These are phyloP conservation scores for Uropsilus gracilis DNA, from an alignment of 2,113 vertebrate species.

Conservation along the genomic window DNA sequence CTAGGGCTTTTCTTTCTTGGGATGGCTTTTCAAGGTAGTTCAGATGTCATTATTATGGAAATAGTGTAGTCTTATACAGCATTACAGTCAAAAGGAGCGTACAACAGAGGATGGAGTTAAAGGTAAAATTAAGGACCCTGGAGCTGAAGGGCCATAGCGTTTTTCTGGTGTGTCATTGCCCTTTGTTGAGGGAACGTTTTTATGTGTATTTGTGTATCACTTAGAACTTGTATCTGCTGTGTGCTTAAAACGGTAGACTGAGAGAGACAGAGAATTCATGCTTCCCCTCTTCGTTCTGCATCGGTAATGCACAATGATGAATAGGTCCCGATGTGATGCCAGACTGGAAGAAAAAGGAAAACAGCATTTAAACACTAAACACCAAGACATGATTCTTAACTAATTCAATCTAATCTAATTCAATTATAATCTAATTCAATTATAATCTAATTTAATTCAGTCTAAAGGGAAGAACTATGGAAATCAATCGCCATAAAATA, in stretches of 20 bases:
- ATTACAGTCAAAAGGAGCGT: background rate
- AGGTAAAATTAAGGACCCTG: conserved; percentile 3
- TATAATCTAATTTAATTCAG: no score
- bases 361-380: background rate
- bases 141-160: background rate
- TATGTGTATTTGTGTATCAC: background rate
- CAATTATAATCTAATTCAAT: conserved; percentile 9
- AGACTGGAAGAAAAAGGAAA: background rate
- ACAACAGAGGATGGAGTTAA: background rate
- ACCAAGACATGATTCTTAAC: background rate
- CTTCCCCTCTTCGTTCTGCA: background rate
- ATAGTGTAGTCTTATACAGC: background rate
- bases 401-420: background rate
- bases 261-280: background rate
- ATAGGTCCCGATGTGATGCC: background rate
- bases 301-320: background rate
- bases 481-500: background rate
- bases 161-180: background rate
- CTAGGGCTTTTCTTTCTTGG: background rate
- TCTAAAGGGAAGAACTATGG: background rate
- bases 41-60: background rate
- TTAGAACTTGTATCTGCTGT: background rate
- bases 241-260: background rate
- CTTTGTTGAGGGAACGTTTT: background rate
- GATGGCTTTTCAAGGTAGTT: background rate